These are phyloP conservation scores for Euplagia quadripunctaria DNA, from an alignment of 2,888 invertebrate species.

Conservation along the genomic window DNA sequence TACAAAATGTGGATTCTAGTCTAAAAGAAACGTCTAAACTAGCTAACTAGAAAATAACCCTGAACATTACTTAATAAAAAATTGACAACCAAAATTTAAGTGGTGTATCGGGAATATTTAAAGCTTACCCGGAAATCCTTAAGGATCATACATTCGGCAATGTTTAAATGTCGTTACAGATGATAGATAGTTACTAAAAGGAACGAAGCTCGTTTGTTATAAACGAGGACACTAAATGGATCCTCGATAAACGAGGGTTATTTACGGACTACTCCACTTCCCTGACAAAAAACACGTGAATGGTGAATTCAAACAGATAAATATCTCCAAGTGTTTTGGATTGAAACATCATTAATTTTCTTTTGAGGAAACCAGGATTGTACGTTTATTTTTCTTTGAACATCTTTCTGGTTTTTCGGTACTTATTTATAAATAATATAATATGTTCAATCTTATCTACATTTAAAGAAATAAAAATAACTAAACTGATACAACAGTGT, in stretches of 20 bases:
- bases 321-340: slow-evolving; percentile 71
- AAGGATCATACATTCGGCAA: slow-evolving; percentile 64
- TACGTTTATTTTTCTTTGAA: slow-evolving; percentile 41
- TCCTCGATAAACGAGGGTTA: slow-evolving; percentile 75
- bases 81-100: neutral
- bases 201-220: slow-evolving; percentile 81
- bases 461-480: neutral
- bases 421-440: neutral
- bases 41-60: too few species aligned
- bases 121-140: slow-evolving; percentile 60
- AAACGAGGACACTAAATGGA: slow-evolving; percentile 76
- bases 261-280: slow-evolving; percentile 72
- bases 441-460: neutral
- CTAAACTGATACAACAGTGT: slow-evolving; percentile 34
- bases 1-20: too few species aligned
- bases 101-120: slow-evolving; percentile 8
- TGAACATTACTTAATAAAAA: neutral
- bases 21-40: too few species aligned
- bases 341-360: slow-evolving; percentile 79
- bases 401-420: neutral
- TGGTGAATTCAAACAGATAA: slow-evolving; percentile 73
- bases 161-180: slow-evolving; percentile 78
- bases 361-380: slow-evolving; percentile 49
- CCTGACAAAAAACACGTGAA: slow-evolving; percentile 72
- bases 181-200: slow-evolving; percentile 76